Evolutionary conservation across 37 sponge, comb jelly and placozoan species (phyloP).

Genomic region (Oopsacas minuta): DNA sequence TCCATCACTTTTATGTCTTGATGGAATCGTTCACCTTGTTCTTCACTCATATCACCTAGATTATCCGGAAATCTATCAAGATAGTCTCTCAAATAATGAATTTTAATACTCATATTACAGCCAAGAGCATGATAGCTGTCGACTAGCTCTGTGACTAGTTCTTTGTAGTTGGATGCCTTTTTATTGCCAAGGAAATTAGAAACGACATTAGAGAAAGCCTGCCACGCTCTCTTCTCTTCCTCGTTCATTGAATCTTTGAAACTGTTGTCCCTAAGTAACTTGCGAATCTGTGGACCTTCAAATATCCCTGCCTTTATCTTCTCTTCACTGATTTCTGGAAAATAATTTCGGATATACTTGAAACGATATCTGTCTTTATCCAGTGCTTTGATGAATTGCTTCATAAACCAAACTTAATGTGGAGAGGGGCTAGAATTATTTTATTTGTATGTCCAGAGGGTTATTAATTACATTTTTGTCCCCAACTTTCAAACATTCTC

Average conservation of each 20-base stretch:
- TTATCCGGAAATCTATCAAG: too few species aligned
- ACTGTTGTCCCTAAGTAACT: not conserved
- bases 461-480: not conserved
- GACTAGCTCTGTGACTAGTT: not conserved
- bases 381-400: not conserved
- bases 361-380: not conserved
- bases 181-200: not conserved
- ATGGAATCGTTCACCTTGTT: too few species aligned
- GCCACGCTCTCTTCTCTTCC: not conserved
- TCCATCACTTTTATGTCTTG: too few species aligned
- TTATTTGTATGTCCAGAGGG: not conserved
- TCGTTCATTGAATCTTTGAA: not conserved
- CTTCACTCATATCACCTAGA: too few species aligned
- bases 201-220: not conserved
- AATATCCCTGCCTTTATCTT: not conserved
- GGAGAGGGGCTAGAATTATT: not conserved
- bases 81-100: too few species aligned
- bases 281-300: not conserved
- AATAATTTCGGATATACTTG: not conserved
- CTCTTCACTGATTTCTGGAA: not conserved
- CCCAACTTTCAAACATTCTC: not conserved
- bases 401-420: not conserved
- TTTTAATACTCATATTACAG: not conserved
- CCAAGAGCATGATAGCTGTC: not conserved
- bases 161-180: not conserved